Evolutionary conservation across 2,113 vertebrate species (phyloP).

Genomic region (Channa argus): DNA sequence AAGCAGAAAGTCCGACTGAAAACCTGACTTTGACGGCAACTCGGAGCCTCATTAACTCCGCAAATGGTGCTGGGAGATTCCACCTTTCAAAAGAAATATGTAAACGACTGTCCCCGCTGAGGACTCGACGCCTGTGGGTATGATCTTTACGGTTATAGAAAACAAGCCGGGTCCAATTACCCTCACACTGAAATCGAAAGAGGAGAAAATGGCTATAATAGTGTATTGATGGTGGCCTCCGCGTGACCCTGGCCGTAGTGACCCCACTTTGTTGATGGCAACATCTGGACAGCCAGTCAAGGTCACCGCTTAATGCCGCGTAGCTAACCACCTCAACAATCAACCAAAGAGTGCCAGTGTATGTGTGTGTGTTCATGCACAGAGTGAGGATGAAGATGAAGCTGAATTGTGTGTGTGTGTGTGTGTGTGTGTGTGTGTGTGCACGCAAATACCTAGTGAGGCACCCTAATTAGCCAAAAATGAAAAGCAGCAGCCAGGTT

Average conservation of each 20-base stretch:
- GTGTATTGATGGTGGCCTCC: slow-evolving; percentile 44
- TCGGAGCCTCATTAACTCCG: slow-evolving; percentile 56
- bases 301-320: slow-evolving; percentile 42
- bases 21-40: slow-evolving; percentile 42
- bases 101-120: slow-evolving; percentile 13
- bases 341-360: not conserved
- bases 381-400: not conserved
- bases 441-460: slow-evolving; percentile 41
- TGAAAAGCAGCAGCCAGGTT: slow-evolving; percentile 52
- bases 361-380: slow-evolving; percentile 9
- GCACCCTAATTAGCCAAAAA: slow-evolving; percentile 63
- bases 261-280: slow-evolving; percentile 44
- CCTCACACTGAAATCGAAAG: slow-evolving; percentile 34
- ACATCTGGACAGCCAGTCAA: slow-evolving; percentile 21
- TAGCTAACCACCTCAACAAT: slow-evolving; percentile 54
- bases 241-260: slow-evolving; percentile 17
- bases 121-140: not conserved
- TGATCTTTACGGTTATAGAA: slow-evolving; percentile 31
- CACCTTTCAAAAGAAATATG: slow-evolving; percentile 55
- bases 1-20: slow-evolving; percentile 12
- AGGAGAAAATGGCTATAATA: slow-evolving; percentile 50
- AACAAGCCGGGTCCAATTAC: slow-evolving; percentile 25
- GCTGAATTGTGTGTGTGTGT: too few relatives aligned
- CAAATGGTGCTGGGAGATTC: slow-evolving; percentile 47
- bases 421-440: slow-evolving; percentile 9